Evolutionary conservation across 2,113 vertebrate genomes (phyloP).

Genomic region (Lichenostomus cassidix): DNA sequence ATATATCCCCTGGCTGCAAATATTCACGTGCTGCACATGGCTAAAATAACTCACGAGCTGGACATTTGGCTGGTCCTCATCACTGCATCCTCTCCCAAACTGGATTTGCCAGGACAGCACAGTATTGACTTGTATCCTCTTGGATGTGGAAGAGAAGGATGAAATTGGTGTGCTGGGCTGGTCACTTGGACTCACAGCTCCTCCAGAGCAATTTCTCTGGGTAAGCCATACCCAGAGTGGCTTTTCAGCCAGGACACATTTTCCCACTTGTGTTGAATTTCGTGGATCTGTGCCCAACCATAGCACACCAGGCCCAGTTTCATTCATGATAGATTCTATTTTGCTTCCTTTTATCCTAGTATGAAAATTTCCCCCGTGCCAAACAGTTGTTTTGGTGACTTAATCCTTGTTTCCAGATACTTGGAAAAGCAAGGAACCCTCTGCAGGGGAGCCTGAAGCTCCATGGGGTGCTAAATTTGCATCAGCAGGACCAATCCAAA

Average conservation of each 20-base stretch:
- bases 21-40: fast-evolving
- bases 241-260: neutral
- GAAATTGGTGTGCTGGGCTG: neutral
- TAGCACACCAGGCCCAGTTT: neutral
- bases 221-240: neutral
- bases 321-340: neutral
- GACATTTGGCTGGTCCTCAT: neutral
- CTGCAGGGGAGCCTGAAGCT: neutral
- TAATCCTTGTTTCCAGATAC: neutral
- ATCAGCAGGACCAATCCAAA: neutral
- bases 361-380: neutral
- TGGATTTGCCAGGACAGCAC: neutral
- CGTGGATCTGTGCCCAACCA: neutral
- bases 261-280: neutral
- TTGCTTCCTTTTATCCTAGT: neutral
- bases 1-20: neutral
- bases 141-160: neutral
- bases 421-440: neutral
- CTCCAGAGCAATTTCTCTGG: neutral
- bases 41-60: neutral
- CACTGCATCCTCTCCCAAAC: neutral
- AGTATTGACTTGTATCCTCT: neutral
- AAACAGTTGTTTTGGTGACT: neutral
- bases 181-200: neutral
- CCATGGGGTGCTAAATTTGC: fast-evolving